Conservation (phyloP, 2,797 vertebrate species). For the Cygnus olor region DNA sequence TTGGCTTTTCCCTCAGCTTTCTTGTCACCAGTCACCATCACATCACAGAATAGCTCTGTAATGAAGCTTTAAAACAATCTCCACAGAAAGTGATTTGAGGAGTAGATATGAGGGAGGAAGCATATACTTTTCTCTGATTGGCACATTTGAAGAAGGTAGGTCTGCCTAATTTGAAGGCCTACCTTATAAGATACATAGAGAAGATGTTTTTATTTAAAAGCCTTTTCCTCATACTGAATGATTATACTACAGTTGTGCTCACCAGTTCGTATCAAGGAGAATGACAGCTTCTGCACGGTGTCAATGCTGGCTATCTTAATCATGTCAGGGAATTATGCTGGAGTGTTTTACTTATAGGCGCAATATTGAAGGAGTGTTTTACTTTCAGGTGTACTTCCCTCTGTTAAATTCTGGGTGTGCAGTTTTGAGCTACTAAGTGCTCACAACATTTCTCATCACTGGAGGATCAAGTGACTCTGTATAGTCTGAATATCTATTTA, state of each 20-base stretch:
- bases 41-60: neutral
- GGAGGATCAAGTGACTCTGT: neutral
- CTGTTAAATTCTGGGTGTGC: neutral
- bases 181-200: neutral
- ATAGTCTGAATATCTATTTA: neutral
- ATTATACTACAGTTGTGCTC: neutral
- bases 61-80: neutral
- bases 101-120: neutral
- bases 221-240: neutral
- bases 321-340: neutral
- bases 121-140: neutral
- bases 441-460: neutral
- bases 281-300: neutral
- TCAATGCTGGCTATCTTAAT: neutral
- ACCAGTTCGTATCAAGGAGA: neutral
- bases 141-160: neutral
- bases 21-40: neutral
- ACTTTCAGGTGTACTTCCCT: neutral
- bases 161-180: neutral
- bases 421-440: neutral
- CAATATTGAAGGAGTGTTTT: neutral
- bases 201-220: neutral
- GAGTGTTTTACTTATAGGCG: neutral
- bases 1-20: neutral
- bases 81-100: neutral